phyloP scores from a whole-genome alignment of 2,113 vertebrate genomes.

The Gymnogyps californianus region DNA sequence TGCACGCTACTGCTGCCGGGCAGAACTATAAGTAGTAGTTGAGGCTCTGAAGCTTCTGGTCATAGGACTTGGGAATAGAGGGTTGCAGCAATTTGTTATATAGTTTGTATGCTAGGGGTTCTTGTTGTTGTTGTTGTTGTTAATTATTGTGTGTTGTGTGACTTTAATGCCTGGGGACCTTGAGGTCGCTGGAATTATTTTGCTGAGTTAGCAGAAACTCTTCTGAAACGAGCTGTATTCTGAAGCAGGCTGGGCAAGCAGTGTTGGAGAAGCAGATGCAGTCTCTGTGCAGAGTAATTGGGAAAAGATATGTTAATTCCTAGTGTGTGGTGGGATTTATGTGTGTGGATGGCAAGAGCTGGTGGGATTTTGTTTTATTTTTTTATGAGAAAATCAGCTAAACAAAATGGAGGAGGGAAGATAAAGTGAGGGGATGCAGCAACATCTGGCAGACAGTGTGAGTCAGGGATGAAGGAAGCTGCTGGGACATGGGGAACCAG shows the following conservation, averaged over 20 bases:
- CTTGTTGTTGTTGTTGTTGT: background rate
- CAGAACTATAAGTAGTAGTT: background rate
- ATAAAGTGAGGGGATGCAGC: background rate
- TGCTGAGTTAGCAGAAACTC: background rate
- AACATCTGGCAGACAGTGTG: background rate
- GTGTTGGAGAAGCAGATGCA: background rate
- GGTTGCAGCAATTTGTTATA: background rate
- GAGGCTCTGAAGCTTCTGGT: background rate
- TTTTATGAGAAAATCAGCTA: background rate
- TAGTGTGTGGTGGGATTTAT: background rate
- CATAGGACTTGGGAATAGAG: fast-evolving
- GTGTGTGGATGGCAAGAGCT: background rate
- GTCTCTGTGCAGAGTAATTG: background rate
- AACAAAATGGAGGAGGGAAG: background rate
- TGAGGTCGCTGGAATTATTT: background rate
- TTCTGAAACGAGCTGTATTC: background rate
- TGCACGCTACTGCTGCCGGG: background rate
- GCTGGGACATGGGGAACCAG: background rate
- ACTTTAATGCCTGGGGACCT: background rate
- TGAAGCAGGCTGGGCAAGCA: background rate
- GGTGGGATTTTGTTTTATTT: background rate
- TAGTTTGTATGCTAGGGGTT: background rate
- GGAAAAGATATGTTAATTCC: background rate
- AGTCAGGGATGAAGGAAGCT: background rate
- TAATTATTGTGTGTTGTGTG: background rate